Conservation (phyloP, 2,888 invertebrate species). For the Ormyrus labotus region DNA sequence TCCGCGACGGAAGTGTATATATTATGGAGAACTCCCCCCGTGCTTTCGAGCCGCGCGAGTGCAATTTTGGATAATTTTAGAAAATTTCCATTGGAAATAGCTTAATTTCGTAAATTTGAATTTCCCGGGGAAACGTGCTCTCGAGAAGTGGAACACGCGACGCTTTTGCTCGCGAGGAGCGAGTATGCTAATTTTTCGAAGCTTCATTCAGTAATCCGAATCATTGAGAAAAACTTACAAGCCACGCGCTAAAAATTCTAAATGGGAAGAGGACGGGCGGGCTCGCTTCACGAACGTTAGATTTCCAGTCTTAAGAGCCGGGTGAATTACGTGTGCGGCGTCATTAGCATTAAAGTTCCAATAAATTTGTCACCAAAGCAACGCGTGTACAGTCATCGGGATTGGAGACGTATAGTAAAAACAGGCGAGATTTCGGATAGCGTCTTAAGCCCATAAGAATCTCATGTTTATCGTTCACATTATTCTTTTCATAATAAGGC, state of each 20-base stretch:
- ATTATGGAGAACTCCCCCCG: background rate
- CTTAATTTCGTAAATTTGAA: conserved; percentile 23
- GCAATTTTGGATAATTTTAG: conserved; percentile 34
- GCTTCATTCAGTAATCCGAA: background rate
- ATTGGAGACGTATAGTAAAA: too few species aligned
- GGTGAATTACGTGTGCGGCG: too few species aligned
- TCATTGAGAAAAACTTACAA: too few species aligned
- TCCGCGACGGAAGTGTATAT: background rate
- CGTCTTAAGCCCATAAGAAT: conserved; percentile 3
- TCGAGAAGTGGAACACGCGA: background rate
- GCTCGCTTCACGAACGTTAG: too few species aligned
- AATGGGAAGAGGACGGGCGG: too few species aligned
- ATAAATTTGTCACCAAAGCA: too few species aligned
- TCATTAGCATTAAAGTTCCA: too few species aligned
- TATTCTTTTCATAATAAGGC: background rate
- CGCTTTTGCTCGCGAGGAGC: too few species aligned
- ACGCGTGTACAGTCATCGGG: too few species aligned
- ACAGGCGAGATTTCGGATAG: too few species aligned
- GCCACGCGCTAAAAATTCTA: too few species aligned
- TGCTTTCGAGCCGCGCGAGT: background rate
- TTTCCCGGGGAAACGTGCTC: background rate
- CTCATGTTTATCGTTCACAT: background rate
- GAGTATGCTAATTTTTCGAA: background rate
- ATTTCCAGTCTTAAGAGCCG: too few species aligned
- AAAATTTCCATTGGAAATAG: conserved; percentile 13